phyloP scores from a whole-genome alignment of 2,888 invertebrate species.

The Cartodere bifasciata region DNA sequence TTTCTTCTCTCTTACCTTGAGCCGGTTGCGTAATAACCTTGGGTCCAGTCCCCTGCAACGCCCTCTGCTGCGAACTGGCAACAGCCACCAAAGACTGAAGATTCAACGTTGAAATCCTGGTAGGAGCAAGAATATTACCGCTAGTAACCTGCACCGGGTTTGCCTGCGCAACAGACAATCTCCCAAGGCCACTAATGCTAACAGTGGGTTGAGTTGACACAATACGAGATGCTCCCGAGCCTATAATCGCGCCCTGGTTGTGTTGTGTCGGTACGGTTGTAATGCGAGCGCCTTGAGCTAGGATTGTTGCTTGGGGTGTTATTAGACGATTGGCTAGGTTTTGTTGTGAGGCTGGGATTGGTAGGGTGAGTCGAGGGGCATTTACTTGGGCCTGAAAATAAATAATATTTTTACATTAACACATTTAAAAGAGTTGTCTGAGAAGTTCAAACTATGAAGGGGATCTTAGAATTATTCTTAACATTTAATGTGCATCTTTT shows the following conservation, averaged over 20 bases:
- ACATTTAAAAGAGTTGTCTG: too few species aligned
- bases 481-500: too few species aligned
- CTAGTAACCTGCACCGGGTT: slow-evolving; percentile 19
- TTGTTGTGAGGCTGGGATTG: slow-evolving; percentile 26
- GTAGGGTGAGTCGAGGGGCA: slow-evolving; percentile 28
- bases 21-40: slow-evolving; percentile 34
- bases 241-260: slow-evolving; percentile 17
- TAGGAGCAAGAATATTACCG: slow-evolving; percentile 24
- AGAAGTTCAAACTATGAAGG: too few species aligned
- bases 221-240: slow-evolving; percentile 23
- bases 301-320: slow-evolving; percentile 28
- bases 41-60: slow-evolving; percentile 22
- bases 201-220: slow-evolving; percentile 26
- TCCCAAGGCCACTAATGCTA: slow-evolving; percentile 25
- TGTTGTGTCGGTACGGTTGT: slow-evolving; percentile 25
- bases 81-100: slow-evolving; percentile 30
- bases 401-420: slow-evolving; percentile 8
- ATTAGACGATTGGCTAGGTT: slow-evolving; percentile 19
- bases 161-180: slow-evolving; percentile 20
- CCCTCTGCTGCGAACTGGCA: slow-evolving; percentile 23
- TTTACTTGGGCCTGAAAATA: slow-evolving; percentile 26
- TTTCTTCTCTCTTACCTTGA: too few species aligned
- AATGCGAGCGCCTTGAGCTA: slow-evolving; percentile 28
- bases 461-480: too few species aligned
- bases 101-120: slow-evolving; percentile 28